Evolutionary conservation across 2,113 vertebrate species (phyloP).

Genomic region (Chaetodon trifascialis): DNA sequence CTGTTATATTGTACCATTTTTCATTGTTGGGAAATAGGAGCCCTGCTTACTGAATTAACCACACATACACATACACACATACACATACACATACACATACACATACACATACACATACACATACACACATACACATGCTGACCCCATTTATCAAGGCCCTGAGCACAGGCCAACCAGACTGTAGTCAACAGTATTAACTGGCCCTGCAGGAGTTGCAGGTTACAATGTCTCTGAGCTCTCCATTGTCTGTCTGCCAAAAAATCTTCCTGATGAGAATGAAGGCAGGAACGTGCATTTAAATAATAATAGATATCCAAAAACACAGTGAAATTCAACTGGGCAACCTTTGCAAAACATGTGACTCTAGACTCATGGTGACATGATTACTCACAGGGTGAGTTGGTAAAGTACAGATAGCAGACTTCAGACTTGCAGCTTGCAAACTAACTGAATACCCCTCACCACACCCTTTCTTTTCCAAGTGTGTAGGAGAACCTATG

Average conservation of each 20-base stretch:
- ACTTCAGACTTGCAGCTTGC: too few species aligned
- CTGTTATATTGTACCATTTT: slow-evolving; percentile 40
- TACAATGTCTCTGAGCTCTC: slow-evolving; percentile 28
- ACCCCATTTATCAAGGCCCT: slow-evolving; percentile 69
- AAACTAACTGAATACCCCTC: too few species aligned
- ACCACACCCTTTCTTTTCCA: too few species aligned
- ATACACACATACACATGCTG: slow-evolving; percentile 23
- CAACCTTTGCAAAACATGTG: too few species aligned
- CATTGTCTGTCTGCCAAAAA: slow-evolving; percentile 5
- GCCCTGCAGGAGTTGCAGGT: slow-evolving; percentile 32
- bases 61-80: neutral
- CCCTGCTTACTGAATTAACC: slow-evolving; percentile 46
- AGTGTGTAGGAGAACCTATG: too few species aligned
- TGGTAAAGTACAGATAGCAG: too few species aligned
- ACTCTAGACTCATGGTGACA: too few species aligned
- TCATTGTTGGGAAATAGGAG: slow-evolving; percentile 42
- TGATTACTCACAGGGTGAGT: too few species aligned
- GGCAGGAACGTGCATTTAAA: neutral
- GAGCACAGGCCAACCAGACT: slow-evolving; percentile 51
- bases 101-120: slow-evolving; percentile 2
- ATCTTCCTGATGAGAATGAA: neutral
- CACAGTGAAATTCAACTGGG: neutral
- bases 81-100: slow-evolving; percentile 10
- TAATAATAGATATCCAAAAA: neutral
- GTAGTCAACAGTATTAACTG: slow-evolving; percentile 64